A percentile compares a stretch with the other conserved stretches of the same genome.
Conservation (phyloP, 2,113 vertebrate species). For the Cyanoliseus patagonus region DNA sequence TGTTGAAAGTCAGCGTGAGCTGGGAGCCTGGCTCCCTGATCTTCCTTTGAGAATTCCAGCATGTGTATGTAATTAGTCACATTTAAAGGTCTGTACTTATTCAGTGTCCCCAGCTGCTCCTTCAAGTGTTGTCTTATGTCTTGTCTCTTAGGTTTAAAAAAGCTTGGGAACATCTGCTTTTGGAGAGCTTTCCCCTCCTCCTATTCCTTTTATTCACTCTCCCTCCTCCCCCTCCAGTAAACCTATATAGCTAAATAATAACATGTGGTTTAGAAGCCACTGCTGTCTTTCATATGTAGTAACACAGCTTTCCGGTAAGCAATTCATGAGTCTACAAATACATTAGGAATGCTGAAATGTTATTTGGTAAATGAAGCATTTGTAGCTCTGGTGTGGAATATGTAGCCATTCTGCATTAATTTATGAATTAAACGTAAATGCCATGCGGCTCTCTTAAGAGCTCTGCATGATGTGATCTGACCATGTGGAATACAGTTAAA, state of each 20-base stretch:
- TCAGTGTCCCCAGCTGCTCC: conserved; percentile 56
- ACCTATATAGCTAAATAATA: background rate
- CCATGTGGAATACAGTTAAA: conserved; percentile 1
- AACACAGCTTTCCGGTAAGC: background rate
- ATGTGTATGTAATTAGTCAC: conserved; percentile 64
- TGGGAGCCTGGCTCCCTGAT: conserved; percentile 40
- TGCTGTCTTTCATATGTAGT: background rate
- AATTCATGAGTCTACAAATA: background rate
- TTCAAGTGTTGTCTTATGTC: conserved; percentile 41
- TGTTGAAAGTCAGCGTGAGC: conserved; percentile 38
- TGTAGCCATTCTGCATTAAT: background rate
- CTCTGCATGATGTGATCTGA: background rate
- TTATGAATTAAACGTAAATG: background rate
- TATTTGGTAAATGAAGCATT: background rate
- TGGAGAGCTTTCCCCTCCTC: background rate
- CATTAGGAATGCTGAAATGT: background rate
- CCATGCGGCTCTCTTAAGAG: background rate
- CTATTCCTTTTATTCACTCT: background rate
- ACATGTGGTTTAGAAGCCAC: background rate
- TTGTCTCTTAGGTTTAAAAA: conserved; percentile 48
- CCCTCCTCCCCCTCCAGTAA: background rate
- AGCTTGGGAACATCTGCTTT: conserved; percentile 48
- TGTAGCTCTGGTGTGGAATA: background rate
- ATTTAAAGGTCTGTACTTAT: conserved; percentile 65
- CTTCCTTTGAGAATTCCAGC: conserved; percentile 60